These are phyloP conservation scores for Himalopsyche tibetana DNA, from an alignment of 2,888 invertebrate species.

Conservation along the genomic window DNA sequence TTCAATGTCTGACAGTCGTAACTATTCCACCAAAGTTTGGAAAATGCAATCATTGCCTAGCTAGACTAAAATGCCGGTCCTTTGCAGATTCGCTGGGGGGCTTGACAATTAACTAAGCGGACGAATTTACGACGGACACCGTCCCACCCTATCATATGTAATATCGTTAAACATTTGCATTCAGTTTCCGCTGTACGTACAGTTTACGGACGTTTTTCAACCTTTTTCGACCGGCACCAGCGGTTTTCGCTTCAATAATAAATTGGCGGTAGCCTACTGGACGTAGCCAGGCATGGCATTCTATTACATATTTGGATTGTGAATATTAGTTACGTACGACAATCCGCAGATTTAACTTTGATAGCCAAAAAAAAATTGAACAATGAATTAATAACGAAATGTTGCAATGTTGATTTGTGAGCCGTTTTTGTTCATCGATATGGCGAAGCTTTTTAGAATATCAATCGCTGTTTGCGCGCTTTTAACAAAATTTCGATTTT, in stretches of 20 bases:
- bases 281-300: too few species aligned
- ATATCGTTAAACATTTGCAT: conserved; percentile 34
- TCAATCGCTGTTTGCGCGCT: too few species aligned
- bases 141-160: background rate
- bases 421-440: too few species aligned
- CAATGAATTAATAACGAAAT: too few species aligned
- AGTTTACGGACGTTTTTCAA: conserved; percentile 6
- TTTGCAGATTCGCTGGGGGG: background rate
- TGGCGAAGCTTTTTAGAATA: too few species aligned
- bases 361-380: too few species aligned
- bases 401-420: too few species aligned
- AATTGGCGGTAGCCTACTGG: background rate
- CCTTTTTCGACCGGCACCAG: background rate
- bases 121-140: conserved; percentile 11
- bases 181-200: background rate
- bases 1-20: background rate
- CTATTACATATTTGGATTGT: background rate
- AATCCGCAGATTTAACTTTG: too few species aligned
- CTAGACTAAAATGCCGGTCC: background rate
- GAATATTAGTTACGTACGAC: background rate
- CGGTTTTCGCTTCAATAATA: conserved; percentile 16
- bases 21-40: background rate
- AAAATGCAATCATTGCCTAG: conserved; percentile 10
- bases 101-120: conserved; percentile 15
- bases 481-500: too few species aligned